These are phyloP conservation scores for Ornithoptera priamus DNA, from an alignment of 2,888 invertebrate species.

Conservation along the genomic window DNA sequence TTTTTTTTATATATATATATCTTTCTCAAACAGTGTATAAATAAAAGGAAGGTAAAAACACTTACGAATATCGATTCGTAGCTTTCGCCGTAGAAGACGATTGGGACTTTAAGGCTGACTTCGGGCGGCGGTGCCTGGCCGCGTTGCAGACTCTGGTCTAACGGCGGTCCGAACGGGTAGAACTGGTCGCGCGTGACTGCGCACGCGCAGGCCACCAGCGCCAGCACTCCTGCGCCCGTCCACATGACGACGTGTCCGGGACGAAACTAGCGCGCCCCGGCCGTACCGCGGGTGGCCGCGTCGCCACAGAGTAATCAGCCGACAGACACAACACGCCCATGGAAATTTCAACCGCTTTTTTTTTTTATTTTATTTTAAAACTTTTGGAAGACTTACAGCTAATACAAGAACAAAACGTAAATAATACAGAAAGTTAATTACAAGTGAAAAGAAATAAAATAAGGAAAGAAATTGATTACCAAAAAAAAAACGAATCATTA, in stretches of 20 bases:
- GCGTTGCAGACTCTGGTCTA: slow-evolving; percentile 76
- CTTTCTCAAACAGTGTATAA: neutral
- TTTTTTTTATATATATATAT: too few relatives aligned
- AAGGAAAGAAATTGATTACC: too few relatives aligned
- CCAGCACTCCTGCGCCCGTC: slow-evolving; percentile 65
- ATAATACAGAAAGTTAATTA: too few relatives aligned
- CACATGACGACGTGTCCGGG: slow-evolving; percentile 55
- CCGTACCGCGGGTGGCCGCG: neutral
- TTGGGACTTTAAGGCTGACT: slow-evolving; percentile 83
- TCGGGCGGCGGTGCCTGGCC: slow-evolving; percentile 84
- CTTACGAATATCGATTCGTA: slow-evolving; percentile 92
- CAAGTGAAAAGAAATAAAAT: too few relatives aligned
- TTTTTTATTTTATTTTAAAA: too few relatives aligned
- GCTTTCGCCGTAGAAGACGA: slow-evolving; percentile 88
- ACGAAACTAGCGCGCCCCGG: slow-evolving; percentile 46
- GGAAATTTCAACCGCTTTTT: too few relatives aligned
- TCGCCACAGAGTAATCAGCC: slow-evolving; percentile 6
- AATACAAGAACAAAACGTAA: too few relatives aligned
- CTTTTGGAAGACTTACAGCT: too few relatives aligned
- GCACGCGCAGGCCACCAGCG: slow-evolving; percentile 52
- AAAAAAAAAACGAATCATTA: too few relatives aligned
- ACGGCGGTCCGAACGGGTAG: slow-evolving; percentile 80
- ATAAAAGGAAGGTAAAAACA: slow-evolving; percentile 70
- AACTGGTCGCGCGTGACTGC: slow-evolving; percentile 78
- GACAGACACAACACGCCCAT: neutral